phyloP scores from a whole-genome alignment of 1,140 invertebrate species.

The Drosophila bifasciata region DNA sequence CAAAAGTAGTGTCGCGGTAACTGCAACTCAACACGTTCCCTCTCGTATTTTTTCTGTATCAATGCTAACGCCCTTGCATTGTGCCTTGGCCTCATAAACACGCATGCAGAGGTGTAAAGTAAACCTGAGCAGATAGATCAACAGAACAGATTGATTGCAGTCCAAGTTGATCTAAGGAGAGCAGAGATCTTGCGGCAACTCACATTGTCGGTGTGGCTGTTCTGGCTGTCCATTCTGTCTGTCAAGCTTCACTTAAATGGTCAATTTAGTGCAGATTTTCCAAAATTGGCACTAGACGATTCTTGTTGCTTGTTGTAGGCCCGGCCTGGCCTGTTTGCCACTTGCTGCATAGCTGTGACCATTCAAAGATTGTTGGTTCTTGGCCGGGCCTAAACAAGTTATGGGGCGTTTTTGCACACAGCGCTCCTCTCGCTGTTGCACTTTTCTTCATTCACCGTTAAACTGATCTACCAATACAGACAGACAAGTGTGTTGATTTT shows the following conservation, averaged over 20 bases:
- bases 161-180: conserved; percentile 53
- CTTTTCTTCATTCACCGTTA: conserved; percentile 70
- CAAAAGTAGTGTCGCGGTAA: too few relatives aligned
- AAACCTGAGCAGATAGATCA: conserved; percentile 51
- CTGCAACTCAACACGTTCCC: too few relatives aligned
- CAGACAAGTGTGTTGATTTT: background rate
- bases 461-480: background rate
- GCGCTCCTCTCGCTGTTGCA: conserved; percentile 25
- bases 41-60: too few relatives aligned
- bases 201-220: conserved; percentile 1
- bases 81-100: conserved; percentile 76
- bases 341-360: conserved; percentile 75
- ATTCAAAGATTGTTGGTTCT: conserved; percentile 56
- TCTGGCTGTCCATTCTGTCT: conserved; percentile 11
- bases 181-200: conserved; percentile 17
- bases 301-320: conserved; percentile 47
- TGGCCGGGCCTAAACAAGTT: conserved; percentile 62
- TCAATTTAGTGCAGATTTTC: conserved; percentile 79
- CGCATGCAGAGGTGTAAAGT: conserved; percentile 65
- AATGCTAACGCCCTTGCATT: conserved; percentile 76
- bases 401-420: conserved; percentile 39
- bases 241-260: conserved; percentile 71
- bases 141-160: conserved; percentile 64
- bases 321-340: conserved; percentile 45
- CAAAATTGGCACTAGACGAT: conserved; percentile 70